These are phyloP conservation scores for Ophiodon elongatus DNA, from an alignment of 2,113 vertebrate genomes.

Conservation along the genomic window DNA sequence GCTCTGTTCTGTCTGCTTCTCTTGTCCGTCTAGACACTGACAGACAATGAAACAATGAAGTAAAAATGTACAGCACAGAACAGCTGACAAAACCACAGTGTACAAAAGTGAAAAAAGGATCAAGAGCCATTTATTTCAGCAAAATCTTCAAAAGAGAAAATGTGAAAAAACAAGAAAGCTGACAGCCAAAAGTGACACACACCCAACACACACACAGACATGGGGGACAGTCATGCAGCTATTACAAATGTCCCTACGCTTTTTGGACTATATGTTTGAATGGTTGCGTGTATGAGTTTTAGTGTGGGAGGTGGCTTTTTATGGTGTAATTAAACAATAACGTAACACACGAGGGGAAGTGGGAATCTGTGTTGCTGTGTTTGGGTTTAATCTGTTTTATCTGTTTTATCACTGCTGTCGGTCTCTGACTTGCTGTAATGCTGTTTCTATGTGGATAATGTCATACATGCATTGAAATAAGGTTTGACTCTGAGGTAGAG, in stretches of 20 bases:
- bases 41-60: constrained; percentile 62
- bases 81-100: constrained; percentile 59
- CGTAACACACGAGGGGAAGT: not conserved
- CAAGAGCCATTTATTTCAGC: constrained; percentile 48
- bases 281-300: constrained; percentile 2
- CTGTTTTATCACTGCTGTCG: not conserved
- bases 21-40: constrained; percentile 71
- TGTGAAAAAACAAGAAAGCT: constrained; percentile 59
- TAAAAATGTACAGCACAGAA: constrained; percentile 57
- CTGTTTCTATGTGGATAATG: not conserved
- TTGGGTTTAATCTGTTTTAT: not conserved
- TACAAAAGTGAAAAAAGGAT: constrained; percentile 44
- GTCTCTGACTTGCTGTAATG: not conserved
- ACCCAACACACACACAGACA: constrained; percentile 63
- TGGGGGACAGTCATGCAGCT: constrained; percentile 78
- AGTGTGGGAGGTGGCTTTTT: constrained; percentile 1
- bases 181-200: constrained; percentile 70
- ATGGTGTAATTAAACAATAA: not conserved
- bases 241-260: constrained; percentile 40
- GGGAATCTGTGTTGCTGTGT: not conserved
- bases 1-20: constrained; percentile 64
- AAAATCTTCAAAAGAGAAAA: constrained; percentile 59
- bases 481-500: not conserved
- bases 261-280: constrained; percentile 30
- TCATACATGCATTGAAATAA: not conserved